Percentiles rank a stretch among this genome's conserved stretches.
Conservation (phyloP, 2,113 vertebrate genomes). For the Neotoma lepida region DNA sequence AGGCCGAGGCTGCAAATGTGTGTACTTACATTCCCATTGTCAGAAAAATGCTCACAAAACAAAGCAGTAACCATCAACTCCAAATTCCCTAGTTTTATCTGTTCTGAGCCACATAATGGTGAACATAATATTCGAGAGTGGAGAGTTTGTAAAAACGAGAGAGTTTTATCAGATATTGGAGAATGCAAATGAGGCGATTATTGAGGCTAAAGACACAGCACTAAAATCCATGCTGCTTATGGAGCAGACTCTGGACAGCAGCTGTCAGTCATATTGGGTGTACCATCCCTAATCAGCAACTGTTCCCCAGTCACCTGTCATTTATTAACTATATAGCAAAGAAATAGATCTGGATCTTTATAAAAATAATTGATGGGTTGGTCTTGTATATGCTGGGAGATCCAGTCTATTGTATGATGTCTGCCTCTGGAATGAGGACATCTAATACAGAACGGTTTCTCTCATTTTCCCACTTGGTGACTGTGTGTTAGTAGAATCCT, state of each 20-base stretch:
- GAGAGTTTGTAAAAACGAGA: not conserved
- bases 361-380: not conserved
- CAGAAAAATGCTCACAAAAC: not conserved
- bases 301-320: not conserved
- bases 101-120: not conserved
- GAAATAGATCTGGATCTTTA: not conserved
- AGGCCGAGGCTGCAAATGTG: slow-evolving; percentile 26
- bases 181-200: not conserved
- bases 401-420: not conserved
- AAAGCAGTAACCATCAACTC: not conserved
- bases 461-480: not conserved
- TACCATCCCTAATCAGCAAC: not conserved
- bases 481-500: not conserved
- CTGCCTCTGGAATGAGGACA: not conserved
- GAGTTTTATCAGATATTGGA: not conserved
- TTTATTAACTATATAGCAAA: not conserved
- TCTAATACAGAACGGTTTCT: not conserved
- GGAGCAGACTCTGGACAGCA: not conserved
- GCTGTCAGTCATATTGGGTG: not conserved
- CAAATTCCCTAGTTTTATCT: not conserved
- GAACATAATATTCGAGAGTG: not conserved
- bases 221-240: not conserved
- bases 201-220: not conserved
- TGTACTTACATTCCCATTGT: not conserved
- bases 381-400: accelerated